These are phyloP conservation scores for Calcarius lapponicus DNA, from an alignment of 2,797 vertebrate genomes.

Conservation along the genomic window DNA sequence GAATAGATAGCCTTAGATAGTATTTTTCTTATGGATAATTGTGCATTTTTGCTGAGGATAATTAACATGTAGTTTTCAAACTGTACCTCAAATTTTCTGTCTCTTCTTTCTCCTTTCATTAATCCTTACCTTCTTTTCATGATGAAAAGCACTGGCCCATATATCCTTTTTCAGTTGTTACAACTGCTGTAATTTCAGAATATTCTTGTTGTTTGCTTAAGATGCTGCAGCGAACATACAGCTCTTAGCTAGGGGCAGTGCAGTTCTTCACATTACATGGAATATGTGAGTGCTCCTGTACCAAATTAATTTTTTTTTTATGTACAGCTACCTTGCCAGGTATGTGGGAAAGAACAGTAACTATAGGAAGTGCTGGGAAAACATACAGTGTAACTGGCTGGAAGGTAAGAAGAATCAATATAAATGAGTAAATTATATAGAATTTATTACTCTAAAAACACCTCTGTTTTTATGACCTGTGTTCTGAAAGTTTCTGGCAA, in stretches of 20 bases:
- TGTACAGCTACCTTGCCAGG: constrained; percentile 88
- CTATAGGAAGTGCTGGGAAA: constrained; percentile 93
- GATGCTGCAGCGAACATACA: neutral
- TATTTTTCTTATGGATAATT: neutral
- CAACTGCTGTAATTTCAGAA: neutral
- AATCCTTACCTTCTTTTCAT: neutral
- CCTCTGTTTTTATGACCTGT: neutral
- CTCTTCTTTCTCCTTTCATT: neutral
- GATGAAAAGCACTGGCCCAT: neutral
- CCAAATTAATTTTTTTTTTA: constrained; percentile 7
- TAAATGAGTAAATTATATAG: neutral
- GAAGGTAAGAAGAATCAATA: constrained; percentile 82
- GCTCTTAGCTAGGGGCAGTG: neutral
- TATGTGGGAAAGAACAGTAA: constrained; percentile 97
- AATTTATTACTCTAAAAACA: neutral
- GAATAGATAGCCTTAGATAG: neutral
- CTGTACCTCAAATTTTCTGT: neutral
- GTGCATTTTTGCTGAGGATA: neutral
- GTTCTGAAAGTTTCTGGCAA: constrained; percentile 5
- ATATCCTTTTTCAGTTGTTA: neutral
- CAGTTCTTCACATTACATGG: neutral
- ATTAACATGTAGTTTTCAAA: neutral
- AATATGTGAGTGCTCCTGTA: neutral
- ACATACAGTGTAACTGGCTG: constrained; percentile 95
- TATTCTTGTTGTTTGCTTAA: neutral